A percentile compares a stretch with the other conserved stretches of the same genome.
phyloP scores from a whole-genome alignment of 2,113 vertebrate species.

The Pelusios castaneus region DNA sequence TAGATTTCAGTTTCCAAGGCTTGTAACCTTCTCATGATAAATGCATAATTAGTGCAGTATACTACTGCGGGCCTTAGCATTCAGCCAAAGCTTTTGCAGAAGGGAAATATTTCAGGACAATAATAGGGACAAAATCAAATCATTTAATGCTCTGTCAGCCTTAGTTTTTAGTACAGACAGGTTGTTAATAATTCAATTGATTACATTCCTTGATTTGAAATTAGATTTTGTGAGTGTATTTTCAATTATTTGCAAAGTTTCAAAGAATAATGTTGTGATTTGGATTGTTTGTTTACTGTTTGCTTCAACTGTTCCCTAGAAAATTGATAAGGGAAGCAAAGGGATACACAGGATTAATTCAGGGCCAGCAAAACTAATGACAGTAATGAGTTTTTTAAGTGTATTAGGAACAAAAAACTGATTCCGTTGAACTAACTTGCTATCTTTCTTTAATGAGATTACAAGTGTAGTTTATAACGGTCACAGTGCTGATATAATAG shows the following conservation, averaged over 20 bases:
- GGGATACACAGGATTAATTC: neutral
- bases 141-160: neutral
- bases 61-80: neutral
- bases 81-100: neutral
- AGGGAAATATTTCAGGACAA: neutral
- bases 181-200: neutral
- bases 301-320: neutral
- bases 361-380: neutral
- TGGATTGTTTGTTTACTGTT: neutral
- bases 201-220: slow-evolving; percentile 4
- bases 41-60: neutral
- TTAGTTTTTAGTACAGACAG: neutral
- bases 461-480: neutral
- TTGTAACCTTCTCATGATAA: neutral
- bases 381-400: neutral
- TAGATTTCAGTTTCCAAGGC: neutral
- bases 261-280: neutral
- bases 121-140: neutral
- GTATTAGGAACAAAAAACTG: neutral
- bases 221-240: neutral
- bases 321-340: neutral
- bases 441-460: neutral
- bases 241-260: neutral
- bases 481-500: neutral
- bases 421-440: neutral